Base-by-base conservation (phyloP, 2,113 vertebrate genomes). In the Alethe castanea region DNA sequence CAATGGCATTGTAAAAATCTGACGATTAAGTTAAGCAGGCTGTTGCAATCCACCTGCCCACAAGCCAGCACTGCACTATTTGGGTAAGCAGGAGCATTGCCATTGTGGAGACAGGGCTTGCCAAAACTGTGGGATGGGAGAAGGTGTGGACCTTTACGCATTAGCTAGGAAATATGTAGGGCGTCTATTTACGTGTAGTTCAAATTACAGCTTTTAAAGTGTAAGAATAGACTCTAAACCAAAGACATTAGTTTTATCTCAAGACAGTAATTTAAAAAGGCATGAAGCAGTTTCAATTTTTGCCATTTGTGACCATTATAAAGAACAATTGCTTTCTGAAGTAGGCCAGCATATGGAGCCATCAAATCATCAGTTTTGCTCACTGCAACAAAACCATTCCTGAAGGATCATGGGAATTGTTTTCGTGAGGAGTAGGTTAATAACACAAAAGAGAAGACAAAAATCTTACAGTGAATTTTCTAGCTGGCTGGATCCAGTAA, bases 361-460 rank as follows among this genome's bases (percentile, higher is more conserved):
- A 35, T 95, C 3, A 2, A 95, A 91, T 89, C 78, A 82, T 88
- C 71, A 44, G 22, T 92, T 96, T 96, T 94, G 56, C 83, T 95
- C 72, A 76, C 52, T 92, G 81, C 52, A 94, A 62, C 45, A 56
- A 94, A 93, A 83, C 57, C 48, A 71, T 91, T 97, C 69, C 78
- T 56, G 56, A 81, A 91, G 50, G 60, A 64, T 97, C 94, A 95
- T 81, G 84, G 80, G 79, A 94, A 92, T 70, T 96, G 54, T 72
- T 93, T 85, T 84, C 48, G 13, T 81, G 73, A 92, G 61, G 28
- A 26, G 57, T 53, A 90, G 81, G 80, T 96, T 97, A 92, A 94
- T 97, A 96, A 92, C 67, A 79, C 72, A 82, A 70, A 96, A 95
- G 77, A 80, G 42, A 97, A 95, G 88, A 59, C 85, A 80, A 53